Evolutionary conservation across 2,888 invertebrate species (phyloP).

Genomic region (Cantharis nigra): DNA sequence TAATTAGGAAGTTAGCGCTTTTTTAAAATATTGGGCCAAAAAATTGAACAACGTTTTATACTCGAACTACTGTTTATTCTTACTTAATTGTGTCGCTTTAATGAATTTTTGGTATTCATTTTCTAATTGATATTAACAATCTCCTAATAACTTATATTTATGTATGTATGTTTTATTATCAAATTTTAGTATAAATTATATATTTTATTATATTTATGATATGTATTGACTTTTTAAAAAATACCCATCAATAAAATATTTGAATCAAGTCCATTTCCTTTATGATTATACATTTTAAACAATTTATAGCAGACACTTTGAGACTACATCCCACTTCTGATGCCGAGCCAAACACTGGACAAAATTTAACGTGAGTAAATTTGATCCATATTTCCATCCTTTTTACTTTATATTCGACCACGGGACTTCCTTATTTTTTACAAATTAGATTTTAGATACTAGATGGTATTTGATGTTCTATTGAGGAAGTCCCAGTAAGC

Average conservation of each 20-base stretch:
- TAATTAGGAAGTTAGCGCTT: conserved; percentile 18
- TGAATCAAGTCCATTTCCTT: conserved; percentile 4
- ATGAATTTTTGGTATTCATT: conserved; percentile 25
- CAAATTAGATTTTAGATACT: too few relatives aligned
- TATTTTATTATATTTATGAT: conserved; percentile 42
- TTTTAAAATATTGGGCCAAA: conserved; percentile 29
- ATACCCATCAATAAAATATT: conserved; percentile 34
- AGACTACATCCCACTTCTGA: not conserved
- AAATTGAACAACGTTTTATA: conserved; percentile 20
- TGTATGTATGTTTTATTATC: conserved; percentile 34
- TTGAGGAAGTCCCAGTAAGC: too few relatives aligned
- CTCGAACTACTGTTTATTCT: conserved; percentile 12
- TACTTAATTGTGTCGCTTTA: conserved; percentile 23
- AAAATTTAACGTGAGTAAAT: not conserved
- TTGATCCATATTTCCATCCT: too few relatives aligned
- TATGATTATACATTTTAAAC: not conserved
- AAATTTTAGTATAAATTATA: conserved; percentile 36
- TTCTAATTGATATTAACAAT: conserved; percentile 21
- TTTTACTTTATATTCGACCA: too few relatives aligned
- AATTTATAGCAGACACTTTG: not conserved
- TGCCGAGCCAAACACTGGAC: not conserved
- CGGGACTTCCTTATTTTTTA: too few relatives aligned
- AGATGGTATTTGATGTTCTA: too few relatives aligned
- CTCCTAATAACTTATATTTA: conserved; percentile 23
- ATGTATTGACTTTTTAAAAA: conserved; percentile 38